Base-by-base conservation (phyloP, 2,113 vertebrate species). In the Brachyhypopomus occidentalis region DNA sequence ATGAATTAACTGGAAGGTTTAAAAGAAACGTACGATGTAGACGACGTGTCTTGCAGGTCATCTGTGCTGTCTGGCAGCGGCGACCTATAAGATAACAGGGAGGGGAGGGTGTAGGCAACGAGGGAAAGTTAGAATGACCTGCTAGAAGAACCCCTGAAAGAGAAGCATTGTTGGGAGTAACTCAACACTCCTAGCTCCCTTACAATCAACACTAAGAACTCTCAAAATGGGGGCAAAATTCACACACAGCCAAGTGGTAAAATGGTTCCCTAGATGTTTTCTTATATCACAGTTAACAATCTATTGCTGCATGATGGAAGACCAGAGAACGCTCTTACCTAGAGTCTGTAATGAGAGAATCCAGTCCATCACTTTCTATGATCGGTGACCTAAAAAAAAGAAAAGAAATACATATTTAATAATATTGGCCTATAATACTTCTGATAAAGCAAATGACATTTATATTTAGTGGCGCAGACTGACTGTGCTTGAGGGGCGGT, bases 301-400 rank as follows among this genome's bases (percentile, higher is more conserved):
- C 30, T 30, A 30, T 30, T 30, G 30, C 1, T 30, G 41, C 41
- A 11, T 45, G 6, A 45, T 7, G 5, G 6, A 1, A 45, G 9
- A 45, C 9, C 2, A 45, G 41, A 45, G 2, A 45, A 45, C 1
- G 41, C 4, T 71, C 86, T 79, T 75, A 93, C 93, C 85, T 89
- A 72, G 91, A 90, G 69, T 93, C 88, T 81, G 87, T 85, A 79
- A 91, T 84, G 82, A 92, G 79, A 27, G 92, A 86, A 85, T 93
- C 92, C 83, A 93, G 30, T 20, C 88, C 88, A 48, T 91, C 88
- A 75, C 45, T 83, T 81, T 87, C 91, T 80, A 92, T 86, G 70
- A 91, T 64, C 0, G 90, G 88, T 72, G 92, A 83, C 84, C 92
- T 92, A 80, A 23, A 75, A 73, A 38, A 17, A 74, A 73, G n/a